phyloP scores from a whole-genome alignment of 2,113 vertebrate genomes.

The Mormyrus iriodes region DNA sequence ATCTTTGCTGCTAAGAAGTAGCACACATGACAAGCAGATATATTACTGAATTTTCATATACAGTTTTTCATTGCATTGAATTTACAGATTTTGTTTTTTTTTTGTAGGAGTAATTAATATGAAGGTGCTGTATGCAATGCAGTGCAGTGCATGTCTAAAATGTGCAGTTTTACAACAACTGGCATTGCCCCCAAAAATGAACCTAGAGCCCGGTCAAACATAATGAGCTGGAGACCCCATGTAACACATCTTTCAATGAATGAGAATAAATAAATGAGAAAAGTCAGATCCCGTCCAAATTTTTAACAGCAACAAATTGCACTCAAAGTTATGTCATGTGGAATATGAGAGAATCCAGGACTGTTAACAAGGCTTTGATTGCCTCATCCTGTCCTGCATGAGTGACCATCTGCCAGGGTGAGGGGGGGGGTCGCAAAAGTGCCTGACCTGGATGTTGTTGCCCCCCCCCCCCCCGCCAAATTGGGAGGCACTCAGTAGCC shows the following conservation, averaged over 20 bases:
- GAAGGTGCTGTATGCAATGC: no score
- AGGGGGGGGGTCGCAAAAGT: conserved; percentile 47
- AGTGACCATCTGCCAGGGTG: conserved; percentile 53
- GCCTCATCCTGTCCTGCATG: conserved; percentile 60
- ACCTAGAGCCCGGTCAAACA: not conserved
- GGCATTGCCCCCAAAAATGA: not conserved
- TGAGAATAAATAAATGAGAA: not conserved
- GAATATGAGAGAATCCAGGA: conserved; percentile 19
- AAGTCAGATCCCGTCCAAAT: not conserved
- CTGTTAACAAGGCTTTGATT: conserved; percentile 61
- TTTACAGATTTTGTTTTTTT: not conserved
- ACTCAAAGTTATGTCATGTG: not conserved
- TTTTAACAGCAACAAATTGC: not conserved
- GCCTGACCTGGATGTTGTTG: conserved; percentile 30
- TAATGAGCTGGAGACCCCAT: not conserved
- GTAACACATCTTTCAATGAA: not conserved
- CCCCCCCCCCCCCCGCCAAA: conserved; percentile 28
- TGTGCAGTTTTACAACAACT: not conserved
- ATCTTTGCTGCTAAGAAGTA: not conserved
- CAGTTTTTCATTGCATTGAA: not conserved
- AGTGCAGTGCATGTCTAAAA: not conserved
- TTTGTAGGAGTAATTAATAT: not conserved
- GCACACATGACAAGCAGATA: not conserved
- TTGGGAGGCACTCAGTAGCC: conserved; percentile 53
- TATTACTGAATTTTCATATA: not conserved